phyloP scores from a whole-genome alignment of 64 coral and sea anemone species.

The Trachythela sp. region DNA sequence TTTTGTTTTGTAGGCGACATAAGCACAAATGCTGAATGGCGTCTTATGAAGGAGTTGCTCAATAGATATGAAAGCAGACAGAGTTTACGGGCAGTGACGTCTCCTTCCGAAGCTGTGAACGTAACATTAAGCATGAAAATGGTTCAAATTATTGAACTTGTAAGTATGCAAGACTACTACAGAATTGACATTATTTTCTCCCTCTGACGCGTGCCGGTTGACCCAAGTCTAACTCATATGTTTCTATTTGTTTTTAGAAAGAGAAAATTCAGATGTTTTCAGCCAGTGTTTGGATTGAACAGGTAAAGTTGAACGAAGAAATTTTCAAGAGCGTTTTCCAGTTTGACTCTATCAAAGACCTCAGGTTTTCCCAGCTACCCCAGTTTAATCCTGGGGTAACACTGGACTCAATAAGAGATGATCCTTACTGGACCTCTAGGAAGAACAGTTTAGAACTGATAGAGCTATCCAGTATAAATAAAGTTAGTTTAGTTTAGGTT shows the following conservation, averaged over 20 bases:
- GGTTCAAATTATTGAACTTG: conserved; percentile 65
- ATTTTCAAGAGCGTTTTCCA: too few species aligned
- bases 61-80: not conserved
- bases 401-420: too few species aligned
- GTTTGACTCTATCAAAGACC: too few species aligned
- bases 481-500: too few species aligned
- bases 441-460: too few species aligned
- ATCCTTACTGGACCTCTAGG: too few species aligned
- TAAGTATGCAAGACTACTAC: not conserved
- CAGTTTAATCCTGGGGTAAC: too few species aligned
- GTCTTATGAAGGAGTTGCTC: not conserved
- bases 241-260: conserved; percentile 19
- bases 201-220: too few species aligned
- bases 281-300: conserved; percentile 74
- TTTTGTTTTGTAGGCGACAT: not conserved
- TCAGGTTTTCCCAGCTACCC: too few species aligned
- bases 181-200: not conserved
- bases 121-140: conserved; percentile 63
- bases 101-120: conserved; percentile 42
- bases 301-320: conserved; percentile 42
- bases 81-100: not conserved
- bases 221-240: not conserved
- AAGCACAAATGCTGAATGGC: not conserved
- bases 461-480: too few species aligned
- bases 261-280: conserved; percentile 64